phyloP scores from a whole-genome alignment of 2,888 invertebrate genomes.

The Amphipoea oculea region DNA sequence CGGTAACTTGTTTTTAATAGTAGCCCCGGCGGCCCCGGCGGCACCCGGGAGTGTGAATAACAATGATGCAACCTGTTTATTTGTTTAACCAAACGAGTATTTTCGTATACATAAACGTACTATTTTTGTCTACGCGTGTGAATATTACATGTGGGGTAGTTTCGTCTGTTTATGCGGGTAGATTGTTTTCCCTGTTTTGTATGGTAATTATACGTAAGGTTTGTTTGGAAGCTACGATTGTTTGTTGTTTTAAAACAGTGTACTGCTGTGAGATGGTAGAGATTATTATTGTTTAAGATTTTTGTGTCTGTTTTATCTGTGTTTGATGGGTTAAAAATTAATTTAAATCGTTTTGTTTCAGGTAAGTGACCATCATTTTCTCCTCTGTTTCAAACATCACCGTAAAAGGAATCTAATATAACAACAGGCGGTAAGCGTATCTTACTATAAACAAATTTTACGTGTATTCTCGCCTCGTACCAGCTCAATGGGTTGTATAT shows the following conservation, averaged over 20 bases:
- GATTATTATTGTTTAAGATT: conserved; percentile 12
- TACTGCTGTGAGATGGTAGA: neutral
- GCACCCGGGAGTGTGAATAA: conserved; percentile 51
- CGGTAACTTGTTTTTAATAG: conserved; percentile 52
- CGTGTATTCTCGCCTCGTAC: neutral
- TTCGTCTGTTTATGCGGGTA: conserved; percentile 50
- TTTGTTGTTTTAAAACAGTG: conserved; percentile 36
- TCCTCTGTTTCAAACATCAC: neutral
- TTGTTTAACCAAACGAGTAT: conserved; percentile 57
- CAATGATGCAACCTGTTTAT: conserved; percentile 62
- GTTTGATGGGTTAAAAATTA: neutral
- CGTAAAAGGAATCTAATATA: neutral
- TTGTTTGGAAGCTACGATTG: conserved; percentile 50
- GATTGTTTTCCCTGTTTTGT: conserved; percentile 53
- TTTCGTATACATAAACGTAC: conserved; percentile 35
- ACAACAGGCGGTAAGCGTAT: conserved; percentile 23
- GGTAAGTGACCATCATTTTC: conserved; percentile 47
- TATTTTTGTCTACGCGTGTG: conserved; percentile 59
- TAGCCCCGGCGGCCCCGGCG: conserved; percentile 16
- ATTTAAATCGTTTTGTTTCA: conserved; percentile 46
- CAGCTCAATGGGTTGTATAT: neutral
- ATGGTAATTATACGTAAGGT: conserved; percentile 55
- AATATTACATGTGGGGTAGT: conserved; percentile 58
- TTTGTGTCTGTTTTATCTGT: neutral
- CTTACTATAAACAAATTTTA: conserved; percentile 10